These are phyloP conservation scores for Anagyrus pseudococci DNA, from an alignment of 2,888 invertebrate genomes.

Conservation along the genomic window DNA sequence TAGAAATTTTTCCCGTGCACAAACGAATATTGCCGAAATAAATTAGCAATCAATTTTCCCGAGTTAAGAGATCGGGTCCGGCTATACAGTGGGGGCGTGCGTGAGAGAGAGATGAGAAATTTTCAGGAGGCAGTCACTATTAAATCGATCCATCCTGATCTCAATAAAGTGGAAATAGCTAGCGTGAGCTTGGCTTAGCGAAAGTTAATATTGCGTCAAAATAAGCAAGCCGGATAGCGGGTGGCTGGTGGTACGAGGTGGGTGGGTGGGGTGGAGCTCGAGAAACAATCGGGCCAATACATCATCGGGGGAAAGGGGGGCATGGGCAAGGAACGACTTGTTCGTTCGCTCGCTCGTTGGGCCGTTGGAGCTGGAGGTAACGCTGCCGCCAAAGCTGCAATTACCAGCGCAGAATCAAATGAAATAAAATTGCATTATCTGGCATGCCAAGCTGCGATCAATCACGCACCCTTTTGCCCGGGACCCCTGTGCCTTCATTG, in stretches of 20 bases:
- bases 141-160: background rate
- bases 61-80: too few species aligned
- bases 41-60: too few species aligned
- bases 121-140: background rate
- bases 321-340: background rate
- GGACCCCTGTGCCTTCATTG: slow-evolving; percentile 13
- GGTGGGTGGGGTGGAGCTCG: too few species aligned
- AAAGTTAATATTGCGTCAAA: slow-evolving; percentile 25
- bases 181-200: too few species aligned
- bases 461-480: slow-evolving; percentile 56
- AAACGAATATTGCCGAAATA: too few species aligned
- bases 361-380: slow-evolving; percentile 22
- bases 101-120: too few species aligned
- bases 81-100: too few species aligned
- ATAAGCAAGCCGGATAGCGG: too few species aligned
- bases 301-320: slow-evolving; percentile 54
- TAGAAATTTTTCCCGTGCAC: too few species aligned
- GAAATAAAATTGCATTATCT: slow-evolving; percentile 62
- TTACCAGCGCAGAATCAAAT: slow-evolving; percentile 61
- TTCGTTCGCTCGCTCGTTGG: background rate
- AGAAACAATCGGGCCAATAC: slow-evolving; percentile 54
- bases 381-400: slow-evolving; percentile 59
- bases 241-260: too few species aligned
- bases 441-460: slow-evolving; percentile 60
- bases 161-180: slow-evolving; percentile 29